Base-by-base conservation (phyloP, 64 coral and sea anemone genomes). In the Pocillopora damicornis region DNA sequence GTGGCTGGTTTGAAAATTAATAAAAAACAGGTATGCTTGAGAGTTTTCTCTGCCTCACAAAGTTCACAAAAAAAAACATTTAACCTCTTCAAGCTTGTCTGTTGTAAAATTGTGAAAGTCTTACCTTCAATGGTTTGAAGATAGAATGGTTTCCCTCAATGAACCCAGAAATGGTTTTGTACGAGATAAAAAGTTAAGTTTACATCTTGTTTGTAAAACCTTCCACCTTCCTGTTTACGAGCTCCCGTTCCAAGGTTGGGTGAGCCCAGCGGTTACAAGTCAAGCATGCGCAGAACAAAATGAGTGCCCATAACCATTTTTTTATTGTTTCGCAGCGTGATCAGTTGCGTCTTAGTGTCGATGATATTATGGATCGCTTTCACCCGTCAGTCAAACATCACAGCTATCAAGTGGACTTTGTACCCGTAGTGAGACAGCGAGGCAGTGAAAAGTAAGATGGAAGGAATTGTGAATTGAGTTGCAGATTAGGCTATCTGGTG, bases 351-450 rank as follows among this genome's bases (percentile, higher is more conserved):
- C 58, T 95, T n/a, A 93, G 96, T 63, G 18, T 95, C 58, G 96
- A 98, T 80, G 93, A 98, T 15, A 37, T 88, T 13, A 11, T 95
- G 63, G 84, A 83, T 0, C 61, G 67, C 25, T 95, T 98, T 45
- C 87, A 94, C 73, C 96, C 96, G 6, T 34, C 83, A 18, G 37
- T 98, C 0, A 89, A 89, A 37, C 90, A 98, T 51, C 90, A 98
- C 20, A 88, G 75, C 37, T 98, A 95, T 60, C 79, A 98, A 82
- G 96, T 98, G 79, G 76, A 91, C 51, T 92, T 95, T 76, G 75
- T 95, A 60, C 93, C 93, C 2, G 93, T 95, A 20, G 86, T 91
- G 57, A 76, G 88, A 76, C 90, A 66, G 37, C 61, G 38, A 0
- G 79, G 76, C 11, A 86, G 90, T 65, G 59, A 88, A 26, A 95